phyloP scores from a whole-genome alignment of 2,797 vertebrate genomes.

The Falco concolor region DNA sequence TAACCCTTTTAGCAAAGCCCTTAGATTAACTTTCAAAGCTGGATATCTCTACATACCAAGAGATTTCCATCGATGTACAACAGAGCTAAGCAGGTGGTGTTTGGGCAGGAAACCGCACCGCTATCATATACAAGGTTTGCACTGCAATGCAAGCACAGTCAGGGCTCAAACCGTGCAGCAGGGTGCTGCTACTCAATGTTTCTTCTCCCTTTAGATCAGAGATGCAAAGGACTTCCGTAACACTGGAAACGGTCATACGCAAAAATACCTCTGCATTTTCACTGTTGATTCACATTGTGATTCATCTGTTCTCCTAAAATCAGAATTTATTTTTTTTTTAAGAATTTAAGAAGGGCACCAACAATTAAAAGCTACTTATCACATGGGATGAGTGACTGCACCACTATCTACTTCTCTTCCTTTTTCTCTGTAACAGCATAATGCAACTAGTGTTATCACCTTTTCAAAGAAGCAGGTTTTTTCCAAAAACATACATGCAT shows the following conservation, averaged over 20 bases:
- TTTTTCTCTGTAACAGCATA: neutral
- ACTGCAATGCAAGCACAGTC: neutral
- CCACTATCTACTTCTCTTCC: neutral
- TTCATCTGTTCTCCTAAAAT: neutral
- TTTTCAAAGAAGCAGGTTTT: neutral
- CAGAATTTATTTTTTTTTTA: neutral
- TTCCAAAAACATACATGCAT: accelerated
- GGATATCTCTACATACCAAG: accelerated
- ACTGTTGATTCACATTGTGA: neutral
- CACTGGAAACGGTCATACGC: neutral
- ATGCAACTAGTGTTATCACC: accelerated
- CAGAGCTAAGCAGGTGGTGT: neutral
- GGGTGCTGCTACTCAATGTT: accelerated
- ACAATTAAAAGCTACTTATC: neutral
- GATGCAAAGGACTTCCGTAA: neutral
- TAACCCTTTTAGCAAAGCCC: neutral
- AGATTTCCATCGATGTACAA: neutral
- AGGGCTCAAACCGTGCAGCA: neutral
- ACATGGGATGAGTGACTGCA: accelerated
- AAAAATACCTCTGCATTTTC: neutral
- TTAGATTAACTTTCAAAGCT: neutral
- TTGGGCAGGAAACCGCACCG: neutral
- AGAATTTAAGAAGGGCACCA: neutral
- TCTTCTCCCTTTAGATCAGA: neutral
- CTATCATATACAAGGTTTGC: neutral